Percentiles rank a stretch among this genome's conserved stretches.
phyloP scores from a whole-genome alignment of 2,888 invertebrate species.

The Plutella xylostella region DNA sequence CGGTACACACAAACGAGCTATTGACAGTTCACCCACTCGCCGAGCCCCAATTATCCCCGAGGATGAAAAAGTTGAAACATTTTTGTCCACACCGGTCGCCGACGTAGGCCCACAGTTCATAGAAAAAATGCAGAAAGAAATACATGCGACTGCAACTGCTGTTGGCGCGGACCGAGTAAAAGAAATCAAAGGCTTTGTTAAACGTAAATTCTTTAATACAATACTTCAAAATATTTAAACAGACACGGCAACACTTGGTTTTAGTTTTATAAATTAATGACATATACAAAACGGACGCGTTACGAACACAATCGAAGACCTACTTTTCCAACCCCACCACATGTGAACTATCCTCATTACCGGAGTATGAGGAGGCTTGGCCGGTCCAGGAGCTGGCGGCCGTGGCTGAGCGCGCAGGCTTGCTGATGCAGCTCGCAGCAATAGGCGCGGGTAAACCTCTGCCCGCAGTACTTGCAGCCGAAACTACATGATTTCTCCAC shows the following conservation, averaged over 20 bases:
- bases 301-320: no score
- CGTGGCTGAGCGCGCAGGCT: slow-evolving; percentile 31
- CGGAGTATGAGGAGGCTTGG: slow-evolving; percentile 33
- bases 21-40: slow-evolving; percentile 39
- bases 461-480: slow-evolving; percentile 42
- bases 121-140: no score
- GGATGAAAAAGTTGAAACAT: slow-evolving; percentile 26
- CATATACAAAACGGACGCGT: no score
- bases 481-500: slow-evolving; percentile 22
- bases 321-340: no score
- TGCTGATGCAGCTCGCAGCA: slow-evolving; percentile 52
- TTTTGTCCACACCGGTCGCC: slow-evolving; percentile 35
- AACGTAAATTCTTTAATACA: no score
- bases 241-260: no score
- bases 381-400: slow-evolving; percentile 24
- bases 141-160: slow-evolving; percentile 1
- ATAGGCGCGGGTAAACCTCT: slow-evolving; percentile 47
- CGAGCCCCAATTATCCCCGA: slow-evolving; percentile 46
- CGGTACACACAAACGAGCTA: slow-evolving; percentile 48
- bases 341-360: slow-evolving; percentile 25
- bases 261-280: no score
- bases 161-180: no score
- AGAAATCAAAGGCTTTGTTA: no score
- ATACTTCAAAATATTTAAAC: no score
- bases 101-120: slow-evolving; percentile 22